Base-by-base conservation (phyloP, 2,888 invertebrate genomes). In the Limnephilus lunatus region DNA sequence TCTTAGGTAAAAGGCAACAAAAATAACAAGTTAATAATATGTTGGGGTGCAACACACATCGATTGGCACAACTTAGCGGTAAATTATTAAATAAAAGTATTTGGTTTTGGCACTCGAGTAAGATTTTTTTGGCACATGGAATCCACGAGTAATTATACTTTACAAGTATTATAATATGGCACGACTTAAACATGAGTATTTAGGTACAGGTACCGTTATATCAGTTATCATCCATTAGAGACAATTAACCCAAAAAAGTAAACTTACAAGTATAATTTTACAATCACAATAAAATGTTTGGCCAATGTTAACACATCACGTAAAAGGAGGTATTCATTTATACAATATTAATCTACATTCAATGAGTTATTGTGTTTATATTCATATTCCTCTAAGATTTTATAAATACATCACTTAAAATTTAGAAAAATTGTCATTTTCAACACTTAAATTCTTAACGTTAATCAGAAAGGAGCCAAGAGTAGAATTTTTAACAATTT, bases 181-280 rank as follows among this genome's bases (percentile, higher is more conserved):
- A 81, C 19, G 80, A 35, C 88, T 89, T 35, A 89, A 68, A 39
- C 15, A 82, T 35, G 90, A 90, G 90, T 90, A 90, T 90, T 82
- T 35, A 39, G 90, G 90, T 90, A 90, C 90, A 90, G 90, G 90
- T 90, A 90, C 90, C 90, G 82, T 48, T 90, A 39, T 35, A 30
- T 39, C 12, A 35, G 31, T 82, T n/a, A 80, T 89, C 31, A 80
- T 35, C 32, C 31, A 83, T 81, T 80, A 89, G 53, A 80, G 53
- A 87, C 53, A 32, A 32, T 32, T 80, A 32, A 80, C 68, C 35
- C 25, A 31, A 35, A 35, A 81, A 81, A 80, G 19, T 32, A 35
- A 35, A 35, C 81, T 89, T 89, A 89, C 25, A 19, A 89, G 80
- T 80, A 89, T 9, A 80, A 89, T 89, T 89, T 81, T 89, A 89